Percentiles rank a stretch among this genome's conserved stretches.
These are phyloP conservation scores for Meteorus cinctellus DNA, from an alignment of 2,888 invertebrate species.

Conservation along the genomic window DNA sequence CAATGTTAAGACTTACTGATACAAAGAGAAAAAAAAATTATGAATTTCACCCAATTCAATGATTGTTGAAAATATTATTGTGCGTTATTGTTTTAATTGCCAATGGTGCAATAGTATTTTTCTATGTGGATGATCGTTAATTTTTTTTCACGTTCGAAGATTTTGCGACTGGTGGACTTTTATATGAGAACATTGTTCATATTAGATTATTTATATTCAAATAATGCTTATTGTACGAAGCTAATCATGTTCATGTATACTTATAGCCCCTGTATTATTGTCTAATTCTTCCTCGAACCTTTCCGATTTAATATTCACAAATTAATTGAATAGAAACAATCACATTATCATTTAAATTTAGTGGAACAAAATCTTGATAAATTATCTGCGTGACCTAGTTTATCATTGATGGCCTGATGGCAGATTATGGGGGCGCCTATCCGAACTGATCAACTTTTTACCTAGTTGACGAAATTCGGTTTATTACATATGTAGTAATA, in stretches of 20 bases:
- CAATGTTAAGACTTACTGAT: too few relatives aligned
- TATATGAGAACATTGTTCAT: not conserved
- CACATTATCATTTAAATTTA: too few relatives aligned
- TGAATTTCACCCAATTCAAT: too few relatives aligned
- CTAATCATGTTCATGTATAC: constrained; percentile 29
- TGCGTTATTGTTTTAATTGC: too few relatives aligned
- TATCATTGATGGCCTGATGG: not conserved
- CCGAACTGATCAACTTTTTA: not conserved
- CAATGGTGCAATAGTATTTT: too few relatives aligned
- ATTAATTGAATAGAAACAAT: not conserved
- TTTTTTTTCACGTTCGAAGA: too few relatives aligned
- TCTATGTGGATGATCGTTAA: too few relatives aligned
- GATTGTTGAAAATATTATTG: too few relatives aligned
- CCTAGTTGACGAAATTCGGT: not conserved
- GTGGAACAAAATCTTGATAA: not conserved
- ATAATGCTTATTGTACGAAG: constrained; percentile 30
- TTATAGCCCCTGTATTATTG: constrained; percentile 41
- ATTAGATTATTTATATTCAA: not conserved
- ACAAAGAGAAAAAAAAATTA: too few relatives aligned
- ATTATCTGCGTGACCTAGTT: constrained; percentile 23
- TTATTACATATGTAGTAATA: not conserved
- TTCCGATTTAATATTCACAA: constrained; percentile 46
- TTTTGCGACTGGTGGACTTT: too few relatives aligned
- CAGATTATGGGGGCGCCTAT: not conserved
- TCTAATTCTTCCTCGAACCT: constrained; percentile 33